These are phyloP conservation scores for Siniperca knerii DNA, from an alignment of 2,113 vertebrate species.

Conservation along the genomic window DNA sequence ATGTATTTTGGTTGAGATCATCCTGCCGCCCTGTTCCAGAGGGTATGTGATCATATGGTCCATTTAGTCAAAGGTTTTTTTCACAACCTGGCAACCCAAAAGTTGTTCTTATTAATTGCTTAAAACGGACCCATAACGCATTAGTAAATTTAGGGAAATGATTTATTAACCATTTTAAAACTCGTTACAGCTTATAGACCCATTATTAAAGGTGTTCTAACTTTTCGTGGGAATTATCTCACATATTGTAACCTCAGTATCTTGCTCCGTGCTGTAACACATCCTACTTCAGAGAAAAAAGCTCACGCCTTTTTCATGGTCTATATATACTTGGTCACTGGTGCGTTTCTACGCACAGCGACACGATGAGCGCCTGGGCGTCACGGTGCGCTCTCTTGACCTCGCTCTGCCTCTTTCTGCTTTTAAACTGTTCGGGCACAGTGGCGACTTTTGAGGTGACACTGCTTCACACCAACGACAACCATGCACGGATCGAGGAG, in stretches of 20 bases:
- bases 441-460: conserved; percentile 82
- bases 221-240: not conserved
- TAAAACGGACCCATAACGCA: not conserved
- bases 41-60: too few species aligned
- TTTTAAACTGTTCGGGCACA: not conserved
- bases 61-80: not conserved
- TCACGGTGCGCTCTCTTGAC: not conserved
- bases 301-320: not conserved
- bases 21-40: not conserved
- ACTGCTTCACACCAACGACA: conserved; percentile 92
- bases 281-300: not conserved
- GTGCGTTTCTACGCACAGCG: conserved; percentile 42
- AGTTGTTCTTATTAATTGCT: not conserved
- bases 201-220: not conserved
- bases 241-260: too few species aligned
- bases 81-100: not conserved
- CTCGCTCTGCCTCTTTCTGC: conserved; percentile 32
- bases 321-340: not conserved
- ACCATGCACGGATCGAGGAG: conserved; percentile 90
- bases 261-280: not conserved
- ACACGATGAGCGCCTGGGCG: conserved; percentile 28
- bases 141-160: not conserved
- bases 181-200: not conserved
- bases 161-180: not conserved
- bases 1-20: not conserved